Evolutionary conservation across 2,888 invertebrate genomes (phyloP), one percentile per base, ranked within the genome.

Genomic region (Chymomyza caudatula): DNA sequence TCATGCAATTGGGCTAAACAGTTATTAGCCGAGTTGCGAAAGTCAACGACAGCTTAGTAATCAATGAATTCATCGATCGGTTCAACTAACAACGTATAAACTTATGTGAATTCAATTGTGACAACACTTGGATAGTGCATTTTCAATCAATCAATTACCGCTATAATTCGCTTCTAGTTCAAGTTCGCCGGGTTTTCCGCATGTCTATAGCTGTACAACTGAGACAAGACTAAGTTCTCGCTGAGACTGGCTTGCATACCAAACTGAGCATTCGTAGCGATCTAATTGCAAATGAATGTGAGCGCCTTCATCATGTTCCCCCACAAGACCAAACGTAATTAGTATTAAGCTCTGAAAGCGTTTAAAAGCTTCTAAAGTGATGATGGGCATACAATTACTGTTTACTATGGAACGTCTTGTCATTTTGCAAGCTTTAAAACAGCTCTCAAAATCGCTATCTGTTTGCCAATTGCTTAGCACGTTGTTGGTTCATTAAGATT

Each of bases 1-100:
- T n/a, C n/a, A 17, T 20, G 73, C 74, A 84, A 70, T 69, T 69
- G 13, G 78, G 79, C 72, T 74, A 85, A 85, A 73, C 76, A 67
- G 70, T 82, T 78, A 79, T 85, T 85, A 79, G 80, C 83, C 81
- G 77, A 80, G 81, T 80, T 79, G 75, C 71, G 65, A 73, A 75
- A 60, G 3, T 47, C 15, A 58, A 17, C 61, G 5, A 47, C 20
- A 13, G 37, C 47, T 47, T 59, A 43, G 71, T 76, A 37, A 25
- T 25, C 25, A 25, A 25, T 25, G 25, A 25, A 25, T 25, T 25
- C 25, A 25, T 25, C 3, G 3, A 4, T 25, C 5, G 8, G 4
- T 37, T 37, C 11, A n/a, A n/a, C n/a, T n/a, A n/a, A n/a, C n/a
- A n/a, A n/a, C 11, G 29, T 11, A 37, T 74, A 85, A 82, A 79